phyloP scores from a whole-genome alignment of 1,140 invertebrate genomes.

The Neodiprion fabricii region DNA sequence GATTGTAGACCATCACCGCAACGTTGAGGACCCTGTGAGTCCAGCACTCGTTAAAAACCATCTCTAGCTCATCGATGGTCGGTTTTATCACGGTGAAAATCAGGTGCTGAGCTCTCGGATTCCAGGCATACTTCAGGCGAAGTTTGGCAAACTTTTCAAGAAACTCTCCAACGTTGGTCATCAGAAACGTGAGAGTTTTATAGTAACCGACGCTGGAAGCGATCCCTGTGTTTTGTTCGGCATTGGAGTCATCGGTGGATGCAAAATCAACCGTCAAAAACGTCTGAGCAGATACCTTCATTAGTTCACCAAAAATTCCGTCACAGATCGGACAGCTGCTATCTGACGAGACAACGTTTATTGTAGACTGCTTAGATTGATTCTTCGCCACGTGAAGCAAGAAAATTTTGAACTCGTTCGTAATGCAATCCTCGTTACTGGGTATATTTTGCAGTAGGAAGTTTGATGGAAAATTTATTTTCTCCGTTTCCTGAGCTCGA shows the following conservation, averaged over 20 bases:
- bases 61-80: not conserved
- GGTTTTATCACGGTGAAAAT: not conserved
- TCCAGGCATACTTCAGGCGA: not conserved
- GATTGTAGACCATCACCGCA: not conserved
- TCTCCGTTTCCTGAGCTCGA: too few species aligned
- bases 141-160: not conserved
- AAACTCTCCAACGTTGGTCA: not conserved
- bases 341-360: not conserved
- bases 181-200: not conserved
- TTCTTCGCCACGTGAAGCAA: not conserved
- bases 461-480: too few species aligned
- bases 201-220: not conserved
- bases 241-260: not conserved
- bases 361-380: not conserved
- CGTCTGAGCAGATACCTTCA: not conserved
- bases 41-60: not conserved
- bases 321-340: not conserved
- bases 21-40: not conserved
- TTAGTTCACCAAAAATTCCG: not conserved
- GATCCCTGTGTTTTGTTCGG: not conserved
- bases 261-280: not conserved
- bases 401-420: not conserved
- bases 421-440: not conserved
- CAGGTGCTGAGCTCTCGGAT: constrained; percentile 1
- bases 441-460: too few species aligned